Conservation (phyloP, 2,113 vertebrate genomes). For the Cariama cristata region DNA sequence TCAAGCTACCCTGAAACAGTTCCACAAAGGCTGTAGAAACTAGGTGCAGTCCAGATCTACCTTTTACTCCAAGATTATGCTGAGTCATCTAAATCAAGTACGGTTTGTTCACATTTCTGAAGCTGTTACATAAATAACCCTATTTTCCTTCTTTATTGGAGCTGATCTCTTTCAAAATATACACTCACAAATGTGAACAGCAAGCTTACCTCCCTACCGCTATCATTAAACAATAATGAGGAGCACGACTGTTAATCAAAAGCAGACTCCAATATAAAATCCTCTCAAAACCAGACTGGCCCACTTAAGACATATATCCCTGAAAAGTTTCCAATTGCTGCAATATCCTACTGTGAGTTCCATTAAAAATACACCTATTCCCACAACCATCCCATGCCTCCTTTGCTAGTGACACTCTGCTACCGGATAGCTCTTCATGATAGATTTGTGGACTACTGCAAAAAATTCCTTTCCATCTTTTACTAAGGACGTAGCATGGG, state of each 20-base stretch:
- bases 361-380: constrained; percentile 50
- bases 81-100: constrained; percentile 56
- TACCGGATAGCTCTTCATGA: background rate
- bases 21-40: constrained; percentile 7
- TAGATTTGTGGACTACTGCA: background rate
- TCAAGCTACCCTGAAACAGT: constrained; percentile 31
- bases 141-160: constrained; percentile 55
- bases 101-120: constrained; percentile 47
- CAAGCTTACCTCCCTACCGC: constrained; percentile 46
- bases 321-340: constrained; percentile 46
- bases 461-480: background rate
- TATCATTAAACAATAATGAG: constrained; percentile 63
- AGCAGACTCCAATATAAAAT: constrained; percentile 45
- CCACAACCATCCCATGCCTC: background rate
- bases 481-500: background rate
- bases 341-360: background rate
- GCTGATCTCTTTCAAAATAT: constrained; percentile 62
- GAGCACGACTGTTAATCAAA: constrained; percentile 50
- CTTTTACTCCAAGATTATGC: constrained; percentile 27
- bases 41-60: constrained; percentile 30
- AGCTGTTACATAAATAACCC: constrained; percentile 64
- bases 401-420: background rate
- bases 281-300: constrained; percentile 51
- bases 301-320: constrained; percentile 49
- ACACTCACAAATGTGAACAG: constrained; percentile 29